Evolutionary conservation across 2,113 vertebrate species (phyloP), one percentile per base, ranked within the genome.

Genomic region (Sciurus niger): DNA sequence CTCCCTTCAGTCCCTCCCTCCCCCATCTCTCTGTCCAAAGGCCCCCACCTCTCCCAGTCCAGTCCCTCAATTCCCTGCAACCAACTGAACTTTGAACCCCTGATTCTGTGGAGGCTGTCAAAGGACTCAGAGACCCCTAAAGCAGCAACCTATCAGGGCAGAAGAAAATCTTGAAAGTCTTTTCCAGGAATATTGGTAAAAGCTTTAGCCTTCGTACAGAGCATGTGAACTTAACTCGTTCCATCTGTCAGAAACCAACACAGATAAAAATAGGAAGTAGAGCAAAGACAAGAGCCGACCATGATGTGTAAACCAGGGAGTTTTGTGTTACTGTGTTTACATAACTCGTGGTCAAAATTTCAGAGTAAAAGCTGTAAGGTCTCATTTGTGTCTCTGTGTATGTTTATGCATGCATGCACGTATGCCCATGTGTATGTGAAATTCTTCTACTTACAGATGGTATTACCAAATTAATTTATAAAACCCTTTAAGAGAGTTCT

Each of bases 401-500:
- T 48, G 70, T 48, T 55, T 12, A 34, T 28, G 20, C 70, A 24
- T 55, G 68, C 48, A 73, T 55, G 10, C 37, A 58, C 37, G 34
- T 32, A 78, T 55, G 37, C 18, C 48, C 37, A 24, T 30, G 53
- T 18, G 14, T 68, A 40, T 43, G 43, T 51, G 20, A 51, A 6
- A 72, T 40, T 37, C n/a, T 89, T 68, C 40, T 77, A 51, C 48
- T 18, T 40, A 37, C 34, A 60, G 48, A 83, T 34, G 51, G 60
- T 16, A 43, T 48, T 91, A 55, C 43, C 34, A 84, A 93, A 53
- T 95, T 82, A 28, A 89, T 58, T 48, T 84, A 89, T 22, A 84
- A 70, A 70, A 53, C 30, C 17, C 24, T 78, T 43, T 67, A 46
- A 8, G 30, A 90, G 16, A 46, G 17, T 3, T 67, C 46, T 55